A percentile compares a stretch with the other conserved stretches of the same genome.
phyloP scores from a whole-genome alignment of 2,888 invertebrate genomes.

The Lasius fuliginosus region DNA sequence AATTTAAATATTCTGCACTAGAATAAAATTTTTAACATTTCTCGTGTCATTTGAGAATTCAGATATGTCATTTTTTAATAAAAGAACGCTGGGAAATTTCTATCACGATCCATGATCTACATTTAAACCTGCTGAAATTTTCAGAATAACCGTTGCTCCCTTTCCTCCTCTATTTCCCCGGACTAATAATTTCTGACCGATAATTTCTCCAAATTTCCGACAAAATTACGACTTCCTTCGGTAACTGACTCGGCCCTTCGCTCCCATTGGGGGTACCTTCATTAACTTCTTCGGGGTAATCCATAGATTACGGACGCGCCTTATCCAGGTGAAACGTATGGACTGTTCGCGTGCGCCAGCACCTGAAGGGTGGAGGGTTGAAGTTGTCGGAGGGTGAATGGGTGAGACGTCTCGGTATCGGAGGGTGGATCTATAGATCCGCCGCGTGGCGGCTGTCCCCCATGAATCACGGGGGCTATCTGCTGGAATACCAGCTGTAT shows the following conservation, averaged over 20 bases:
- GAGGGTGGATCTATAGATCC: slow-evolving; percentile 82
- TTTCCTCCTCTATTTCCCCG: not conserved
- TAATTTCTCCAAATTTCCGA: slow-evolving; percentile 52
- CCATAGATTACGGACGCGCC: slow-evolving; percentile 80
- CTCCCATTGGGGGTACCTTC: slow-evolving; percentile 63
- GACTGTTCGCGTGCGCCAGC: slow-evolving; percentile 82
- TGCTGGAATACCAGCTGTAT: slow-evolving; percentile 81
- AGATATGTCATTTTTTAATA: not conserved
- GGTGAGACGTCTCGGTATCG: slow-evolving; percentile 81
- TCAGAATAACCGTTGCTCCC: not conserved
- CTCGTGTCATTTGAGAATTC: not conserved
- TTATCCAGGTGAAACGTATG: slow-evolving; percentile 82
- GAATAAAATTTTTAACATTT: not conserved
- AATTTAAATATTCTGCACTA: not conserved
- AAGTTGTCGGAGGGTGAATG: slow-evolving; percentile 18
- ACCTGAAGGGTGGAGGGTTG: slow-evolving; percentile 47
- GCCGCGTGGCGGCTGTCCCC: slow-evolving; percentile 79
- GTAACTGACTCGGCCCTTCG: slow-evolving; percentile 43
- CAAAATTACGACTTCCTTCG: slow-evolving; percentile 51
- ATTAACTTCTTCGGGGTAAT: slow-evolving; percentile 74
- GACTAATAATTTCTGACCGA: slow-evolving; percentile 37
- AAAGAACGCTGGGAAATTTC: not conserved
- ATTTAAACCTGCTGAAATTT: slow-evolving; percentile 4
- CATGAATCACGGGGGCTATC: slow-evolving; percentile 85
- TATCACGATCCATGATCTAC: not conserved